These are phyloP conservation scores for Microplitis demolitor DNA, from an alignment of 1,140 invertebrate genomes.

Conservation along the genomic window DNA sequence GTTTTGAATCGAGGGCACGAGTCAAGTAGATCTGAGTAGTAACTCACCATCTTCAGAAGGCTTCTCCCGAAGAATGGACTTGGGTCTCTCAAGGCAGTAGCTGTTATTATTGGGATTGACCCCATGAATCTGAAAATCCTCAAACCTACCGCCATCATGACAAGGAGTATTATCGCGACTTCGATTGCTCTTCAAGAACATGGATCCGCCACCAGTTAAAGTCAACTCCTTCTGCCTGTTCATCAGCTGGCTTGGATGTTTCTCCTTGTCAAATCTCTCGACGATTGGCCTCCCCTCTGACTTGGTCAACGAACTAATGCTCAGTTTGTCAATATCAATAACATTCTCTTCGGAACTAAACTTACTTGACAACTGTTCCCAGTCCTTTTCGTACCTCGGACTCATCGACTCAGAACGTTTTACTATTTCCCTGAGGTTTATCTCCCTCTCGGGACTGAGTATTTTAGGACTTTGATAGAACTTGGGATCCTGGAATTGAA, in stretches of 20 bases:
- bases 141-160: slow-evolving; percentile 45
- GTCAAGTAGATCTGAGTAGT: neutral
- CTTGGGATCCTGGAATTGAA: slow-evolving; percentile 52
- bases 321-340: slow-evolving; percentile 67
- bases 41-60: slow-evolving; percentile 62
- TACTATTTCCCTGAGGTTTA: slow-evolving; percentile 46
- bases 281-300: slow-evolving; percentile 28
- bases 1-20: neutral
- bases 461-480: slow-evolving; percentile 54
- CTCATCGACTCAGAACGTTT: slow-evolving; percentile 57
- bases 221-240: slow-evolving; percentile 55
- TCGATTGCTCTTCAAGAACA: slow-evolving; percentile 73
- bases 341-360: slow-evolving; percentile 54
- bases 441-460: slow-evolving; percentile 36
- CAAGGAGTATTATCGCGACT: slow-evolving; percentile 58
- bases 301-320: slow-evolving; percentile 45
- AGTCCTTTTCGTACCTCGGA: slow-evolving; percentile 54
- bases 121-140: slow-evolving; percentile 41
- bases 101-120: slow-evolving; percentile 32
- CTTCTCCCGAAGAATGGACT: slow-evolving; percentile 74
- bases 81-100: slow-evolving; percentile 61
- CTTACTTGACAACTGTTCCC: slow-evolving; percentile 52
- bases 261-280: slow-evolving; percentile 50
- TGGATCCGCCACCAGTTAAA: slow-evolving; percentile 66
- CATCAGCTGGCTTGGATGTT: slow-evolving; percentile 43